Evolutionary conservation across 2,888 invertebrate genomes (phyloP).

Genomic region (Anorthoa munda): DNA sequence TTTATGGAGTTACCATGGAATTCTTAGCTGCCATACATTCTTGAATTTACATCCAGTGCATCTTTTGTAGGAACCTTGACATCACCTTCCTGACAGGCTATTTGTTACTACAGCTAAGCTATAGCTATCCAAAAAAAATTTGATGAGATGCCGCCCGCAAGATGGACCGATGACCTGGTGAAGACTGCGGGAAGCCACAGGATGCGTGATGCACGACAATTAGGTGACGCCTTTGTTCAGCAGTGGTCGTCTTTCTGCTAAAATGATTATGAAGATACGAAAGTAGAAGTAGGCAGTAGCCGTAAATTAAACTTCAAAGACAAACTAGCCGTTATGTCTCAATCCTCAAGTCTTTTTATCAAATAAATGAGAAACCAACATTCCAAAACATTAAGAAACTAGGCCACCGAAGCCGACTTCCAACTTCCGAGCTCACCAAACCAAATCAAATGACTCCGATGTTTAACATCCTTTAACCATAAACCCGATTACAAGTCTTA

Average conservation of each 20-base stretch:
- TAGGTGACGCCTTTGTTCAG: no score
- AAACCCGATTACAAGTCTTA: conserved; percentile 44
- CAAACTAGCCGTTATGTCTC: neutral
- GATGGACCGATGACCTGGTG: no score
- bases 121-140: no score
- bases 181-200: no score
- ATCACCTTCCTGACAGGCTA: no score
- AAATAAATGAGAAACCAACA: conserved; percentile 10
- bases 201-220: no score
- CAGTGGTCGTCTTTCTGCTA: no score
- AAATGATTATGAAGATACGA: no score
- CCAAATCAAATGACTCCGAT: conserved; percentile 48
- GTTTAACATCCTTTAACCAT: conserved; percentile 30
- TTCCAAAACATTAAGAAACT: conserved; percentile 24
- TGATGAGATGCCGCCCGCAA: no score
- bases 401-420: conserved; percentile 19
- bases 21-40: neutral
- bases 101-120: no score
- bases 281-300: neutral
- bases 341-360: conserved; percentile 16
- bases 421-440: conserved; percentile 40
- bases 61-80: neutral
- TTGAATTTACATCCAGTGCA: neutral
- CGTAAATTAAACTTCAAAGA: neutral
- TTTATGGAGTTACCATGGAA: conserved; percentile 20